Percentiles rank a stretch among this genome's conserved stretches.
These are phyloP conservation scores for Biston betularia DNA, from an alignment of 2,888 invertebrate species.

Conservation along the genomic window DNA sequence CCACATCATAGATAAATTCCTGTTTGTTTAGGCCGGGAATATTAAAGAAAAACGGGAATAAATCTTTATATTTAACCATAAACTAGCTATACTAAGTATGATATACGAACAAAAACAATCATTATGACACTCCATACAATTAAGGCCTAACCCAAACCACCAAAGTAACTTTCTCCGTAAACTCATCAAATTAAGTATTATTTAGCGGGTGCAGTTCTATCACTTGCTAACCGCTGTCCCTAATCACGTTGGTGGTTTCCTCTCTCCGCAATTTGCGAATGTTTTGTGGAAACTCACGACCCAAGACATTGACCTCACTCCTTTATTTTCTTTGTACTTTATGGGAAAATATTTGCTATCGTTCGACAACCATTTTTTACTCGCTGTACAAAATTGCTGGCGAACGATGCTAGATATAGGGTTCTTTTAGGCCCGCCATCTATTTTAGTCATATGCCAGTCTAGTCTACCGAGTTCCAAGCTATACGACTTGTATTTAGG, in stretches of 20 bases:
- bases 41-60: background rate
- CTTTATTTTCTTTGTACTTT: conserved; percentile 6
- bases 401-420: too few relatives aligned
- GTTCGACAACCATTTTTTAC: too few relatives aligned
- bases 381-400: too few relatives aligned
- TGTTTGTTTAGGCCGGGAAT: too few relatives aligned
- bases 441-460: too few relatives aligned
- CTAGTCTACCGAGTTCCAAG: too few relatives aligned
- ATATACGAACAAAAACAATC: background rate
- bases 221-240: conserved; percentile 57
- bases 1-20: too few relatives aligned
- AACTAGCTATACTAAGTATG: background rate
- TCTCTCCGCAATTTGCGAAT: conserved; percentile 48
- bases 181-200: conserved; percentile 65
- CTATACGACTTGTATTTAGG: too few relatives aligned
- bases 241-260: conserved; percentile 58
- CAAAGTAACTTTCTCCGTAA: conserved; percentile 55
- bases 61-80: background rate
- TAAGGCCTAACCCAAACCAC: conserved; percentile 16
- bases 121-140: conserved; percentile 8
- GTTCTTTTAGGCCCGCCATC: background rate
- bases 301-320: conserved; percentile 9
- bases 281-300: conserved; percentile 40
- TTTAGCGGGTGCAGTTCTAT: conserved; percentile 47
- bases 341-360: too few relatives aligned